phyloP scores from a whole-genome alignment of 1,140 invertebrate genomes.

The Aphaenogaster floridana region DNA sequence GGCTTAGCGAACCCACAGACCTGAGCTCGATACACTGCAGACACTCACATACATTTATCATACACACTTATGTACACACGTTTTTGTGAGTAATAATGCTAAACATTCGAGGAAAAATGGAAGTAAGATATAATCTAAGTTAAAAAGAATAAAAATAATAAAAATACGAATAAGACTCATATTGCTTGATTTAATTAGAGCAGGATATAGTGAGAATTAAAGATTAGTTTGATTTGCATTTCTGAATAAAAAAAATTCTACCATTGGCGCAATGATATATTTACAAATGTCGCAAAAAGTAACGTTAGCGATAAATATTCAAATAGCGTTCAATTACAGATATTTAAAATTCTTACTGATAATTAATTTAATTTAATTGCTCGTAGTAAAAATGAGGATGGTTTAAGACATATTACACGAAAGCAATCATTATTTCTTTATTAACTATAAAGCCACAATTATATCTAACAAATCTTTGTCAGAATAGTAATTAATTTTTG shows the following conservation, averaged over 20 bases:
- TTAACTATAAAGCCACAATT: background rate
- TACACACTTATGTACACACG: background rate
- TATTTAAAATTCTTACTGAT: background rate
- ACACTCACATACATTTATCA: background rate
- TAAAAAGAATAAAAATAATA: background rate
- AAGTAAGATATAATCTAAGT: background rate
- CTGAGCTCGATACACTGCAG: background rate
- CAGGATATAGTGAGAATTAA: background rate
- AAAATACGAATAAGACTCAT: background rate
- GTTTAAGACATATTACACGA: background rate
- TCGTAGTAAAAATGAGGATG: background rate
- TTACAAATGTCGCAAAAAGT: background rate
- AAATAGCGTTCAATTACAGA: background rate
- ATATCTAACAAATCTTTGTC: background rate
- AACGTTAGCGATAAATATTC: constrained; percentile 7
- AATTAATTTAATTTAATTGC: constrained; percentile 15
- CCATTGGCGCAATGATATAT: background rate
- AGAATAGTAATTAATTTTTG: background rate
- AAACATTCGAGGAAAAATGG: background rate
- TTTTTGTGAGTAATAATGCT: background rate
- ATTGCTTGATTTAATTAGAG: background rate
- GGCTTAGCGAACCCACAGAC: background rate
- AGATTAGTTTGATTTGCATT: background rate
- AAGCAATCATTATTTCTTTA: background rate
- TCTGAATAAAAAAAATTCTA: background rate